Evolutionary conservation across 1,140 invertebrate species (phyloP).

Genomic region (Calliphora vicina): DNA sequence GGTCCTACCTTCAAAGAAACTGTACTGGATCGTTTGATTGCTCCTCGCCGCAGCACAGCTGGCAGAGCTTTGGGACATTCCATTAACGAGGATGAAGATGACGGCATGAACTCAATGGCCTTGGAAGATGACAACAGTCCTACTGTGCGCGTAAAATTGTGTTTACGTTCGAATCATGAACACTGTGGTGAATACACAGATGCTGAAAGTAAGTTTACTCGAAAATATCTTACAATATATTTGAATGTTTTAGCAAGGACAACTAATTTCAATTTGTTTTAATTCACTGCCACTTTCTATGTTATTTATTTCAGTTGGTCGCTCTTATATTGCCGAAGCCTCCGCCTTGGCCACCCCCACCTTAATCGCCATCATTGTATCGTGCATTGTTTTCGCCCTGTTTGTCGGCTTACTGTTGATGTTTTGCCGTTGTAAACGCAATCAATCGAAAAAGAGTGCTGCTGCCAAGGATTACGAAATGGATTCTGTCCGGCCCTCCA

Average conservation of each 20-base stretch:
- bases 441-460: constrained; percentile 79
- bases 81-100: constrained; percentile 54
- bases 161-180: constrained; percentile 77
- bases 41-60: constrained; percentile 57
- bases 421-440: constrained; percentile 86
- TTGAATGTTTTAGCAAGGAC: background rate
- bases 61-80: constrained; percentile 65
- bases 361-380: constrained; percentile 81
- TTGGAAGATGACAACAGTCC: constrained; percentile 69
- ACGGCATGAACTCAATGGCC: constrained; percentile 64
- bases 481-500: constrained; percentile 81
- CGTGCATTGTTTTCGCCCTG: constrained; percentile 80
- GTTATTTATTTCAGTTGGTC: constrained; percentile 70
- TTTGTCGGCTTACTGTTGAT: constrained; percentile 80
- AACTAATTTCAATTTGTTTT: background rate
- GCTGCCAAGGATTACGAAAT: constrained; percentile 89
- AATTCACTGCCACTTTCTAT: background rate
- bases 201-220: constrained; percentile 77
- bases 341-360: constrained; percentile 78
- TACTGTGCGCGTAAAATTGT: constrained; percentile 78
- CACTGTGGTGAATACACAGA: constrained; percentile 84
- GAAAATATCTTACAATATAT: background rate
- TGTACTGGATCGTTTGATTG: constrained; percentile 67
- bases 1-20: constrained; percentile 74
- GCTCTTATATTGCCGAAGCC: constrained; percentile 81